These are phyloP conservation scores for Mantis religiosa DNA, from an alignment of 2,888 invertebrate genomes.

Conservation along the genomic window DNA sequence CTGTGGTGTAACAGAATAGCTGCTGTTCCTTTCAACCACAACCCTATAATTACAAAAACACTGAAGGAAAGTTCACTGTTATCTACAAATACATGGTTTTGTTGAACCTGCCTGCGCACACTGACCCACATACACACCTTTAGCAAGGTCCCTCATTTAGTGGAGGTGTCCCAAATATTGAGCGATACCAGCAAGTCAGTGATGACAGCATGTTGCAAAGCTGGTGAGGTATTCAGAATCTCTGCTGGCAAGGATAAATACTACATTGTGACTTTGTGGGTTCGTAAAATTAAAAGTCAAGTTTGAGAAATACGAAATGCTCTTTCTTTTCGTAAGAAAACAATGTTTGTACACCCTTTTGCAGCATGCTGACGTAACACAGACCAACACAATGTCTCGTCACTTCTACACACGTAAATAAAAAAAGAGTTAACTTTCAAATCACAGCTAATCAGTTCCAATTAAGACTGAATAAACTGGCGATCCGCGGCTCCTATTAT, in stretches of 20 bases:
- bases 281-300: no score
- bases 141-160: neutral
- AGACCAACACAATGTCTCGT: no score
- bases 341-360: no score
- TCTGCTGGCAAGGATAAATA: constrained; percentile 4
- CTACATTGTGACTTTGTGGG: no score
- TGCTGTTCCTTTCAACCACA: neutral
- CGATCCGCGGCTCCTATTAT: no score
- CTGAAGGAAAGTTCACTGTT: neutral
- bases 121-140: neutral
- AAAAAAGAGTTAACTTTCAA: no score
- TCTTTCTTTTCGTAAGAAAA: no score
- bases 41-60: neutral
- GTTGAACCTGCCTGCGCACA: neutral
- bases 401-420: no score
- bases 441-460: no score
- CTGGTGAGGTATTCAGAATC: neutral
- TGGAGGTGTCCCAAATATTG: constrained; percentile 1
- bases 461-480: no score
- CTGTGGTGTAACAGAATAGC: neutral
- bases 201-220: constrained; percentile 7
- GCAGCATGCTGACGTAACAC: no score
- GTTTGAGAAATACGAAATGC: no score
- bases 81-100: neutral
- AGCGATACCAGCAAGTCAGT: neutral